Conservation (phyloP, 2,113 vertebrate species). For the Micronycteris hirsuta region DNA sequence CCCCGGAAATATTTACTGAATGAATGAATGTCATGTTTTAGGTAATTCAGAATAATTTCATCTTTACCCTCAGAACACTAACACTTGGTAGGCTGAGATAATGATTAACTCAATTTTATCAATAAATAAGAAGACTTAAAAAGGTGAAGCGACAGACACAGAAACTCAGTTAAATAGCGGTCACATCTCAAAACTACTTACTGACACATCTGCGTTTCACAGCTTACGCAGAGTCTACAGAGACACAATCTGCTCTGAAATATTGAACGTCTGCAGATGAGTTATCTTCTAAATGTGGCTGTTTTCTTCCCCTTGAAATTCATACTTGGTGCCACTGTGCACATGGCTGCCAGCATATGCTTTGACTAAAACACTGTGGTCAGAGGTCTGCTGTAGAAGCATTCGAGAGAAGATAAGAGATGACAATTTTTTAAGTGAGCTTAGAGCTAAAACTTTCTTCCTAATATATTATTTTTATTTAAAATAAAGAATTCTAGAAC, state of each 20-base stretch:
- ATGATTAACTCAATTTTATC: background rate
- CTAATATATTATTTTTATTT: background rate
- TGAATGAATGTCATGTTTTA: background rate
- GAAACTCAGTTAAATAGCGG: background rate
- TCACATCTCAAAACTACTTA: background rate
- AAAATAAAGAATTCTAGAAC: background rate
- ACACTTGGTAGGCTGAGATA: background rate
- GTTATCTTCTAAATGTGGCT: background rate
- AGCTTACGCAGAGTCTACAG: background rate
- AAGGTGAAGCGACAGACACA: background rate
- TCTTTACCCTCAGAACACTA: background rate
- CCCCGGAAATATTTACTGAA: background rate
- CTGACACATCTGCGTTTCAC: background rate
- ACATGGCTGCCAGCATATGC: background rate
- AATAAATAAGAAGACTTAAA: background rate
- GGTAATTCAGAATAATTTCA: background rate
- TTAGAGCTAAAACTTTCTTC: background rate
- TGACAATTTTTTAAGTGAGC: background rate
- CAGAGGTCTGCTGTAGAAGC: background rate
- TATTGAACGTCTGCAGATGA: background rate
- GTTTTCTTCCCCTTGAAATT: background rate
- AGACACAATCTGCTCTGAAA: conserved; percentile 12
- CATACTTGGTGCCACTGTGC: background rate
- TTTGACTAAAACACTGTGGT: background rate
- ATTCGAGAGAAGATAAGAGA: background rate